These are phyloP conservation scores for Cladopsammia gracilis DNA, from an alignment of 64 coral and sea anemone species.

Conservation along the genomic window DNA sequence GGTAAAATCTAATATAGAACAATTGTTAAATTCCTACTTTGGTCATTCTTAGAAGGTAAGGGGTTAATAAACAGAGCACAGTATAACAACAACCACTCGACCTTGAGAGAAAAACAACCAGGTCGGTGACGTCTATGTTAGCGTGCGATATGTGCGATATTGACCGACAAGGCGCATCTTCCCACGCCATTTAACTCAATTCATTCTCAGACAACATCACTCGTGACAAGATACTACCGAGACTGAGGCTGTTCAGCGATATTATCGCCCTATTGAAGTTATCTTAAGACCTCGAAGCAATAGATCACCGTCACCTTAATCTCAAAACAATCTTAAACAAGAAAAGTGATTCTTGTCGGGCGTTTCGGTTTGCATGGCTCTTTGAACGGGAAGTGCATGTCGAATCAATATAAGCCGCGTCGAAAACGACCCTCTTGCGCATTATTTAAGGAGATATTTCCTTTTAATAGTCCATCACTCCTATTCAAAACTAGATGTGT, in stretches of 20 bases:
- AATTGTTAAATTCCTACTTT: background rate
- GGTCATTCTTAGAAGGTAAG: background rate
- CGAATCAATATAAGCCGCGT: slow-evolving; percentile 47
- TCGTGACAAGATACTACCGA: slow-evolving; percentile 3
- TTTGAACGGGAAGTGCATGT: slow-evolving; percentile 44
- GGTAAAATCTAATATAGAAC: background rate
- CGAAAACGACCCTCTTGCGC: slow-evolving; percentile 22
- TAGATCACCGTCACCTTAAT: slow-evolving; percentile 54
- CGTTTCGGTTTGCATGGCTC: slow-evolving; percentile 22
- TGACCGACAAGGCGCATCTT: slow-evolving; percentile 1
- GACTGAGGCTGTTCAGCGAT: slow-evolving; percentile 18
- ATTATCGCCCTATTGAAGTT: slow-evolving; percentile 25
- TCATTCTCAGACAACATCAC: slow-evolving; percentile 19
- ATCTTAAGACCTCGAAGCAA: slow-evolving; percentile 52
- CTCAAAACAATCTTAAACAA: slow-evolving; percentile 61
- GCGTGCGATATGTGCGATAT: slow-evolving; percentile 51
- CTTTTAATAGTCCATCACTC: slow-evolving; percentile 13
- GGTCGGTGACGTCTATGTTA: slow-evolving; percentile 52
- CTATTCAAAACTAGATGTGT: background rate
- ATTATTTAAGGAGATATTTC: slow-evolving; percentile 41
- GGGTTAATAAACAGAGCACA: background rate
- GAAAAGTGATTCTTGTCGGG: background rate
- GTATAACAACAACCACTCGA: slow-evolving; percentile 40
- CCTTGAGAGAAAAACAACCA: slow-evolving; percentile 60
- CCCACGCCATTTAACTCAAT: slow-evolving; percentile 40